phyloP scores from a whole-genome alignment of 2,113 vertebrate species.

The Cottus gobio region DNA sequence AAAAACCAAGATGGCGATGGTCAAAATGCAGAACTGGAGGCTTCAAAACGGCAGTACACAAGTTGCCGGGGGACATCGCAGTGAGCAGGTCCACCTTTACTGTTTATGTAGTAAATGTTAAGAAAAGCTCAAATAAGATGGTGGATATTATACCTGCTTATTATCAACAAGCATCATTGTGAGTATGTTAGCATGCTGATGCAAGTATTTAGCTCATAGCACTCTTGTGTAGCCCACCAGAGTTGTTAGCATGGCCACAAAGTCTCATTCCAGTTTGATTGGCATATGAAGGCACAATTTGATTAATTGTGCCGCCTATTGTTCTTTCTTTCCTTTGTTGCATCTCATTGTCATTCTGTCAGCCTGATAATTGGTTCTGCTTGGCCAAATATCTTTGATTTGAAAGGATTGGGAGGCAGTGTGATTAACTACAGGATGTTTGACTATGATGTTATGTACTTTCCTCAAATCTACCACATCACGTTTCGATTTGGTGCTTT shows the following conservation, averaged over 20 bases:
- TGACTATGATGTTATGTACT: conserved; percentile 29
- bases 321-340: neutral
- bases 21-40: no score
- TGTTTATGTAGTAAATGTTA: no score
- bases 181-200: neutral
- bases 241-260: neutral
- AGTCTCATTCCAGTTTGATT: neutral
- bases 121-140: no score
- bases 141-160: neutral
- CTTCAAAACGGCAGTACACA: no score
- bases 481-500: conserved; percentile 30
- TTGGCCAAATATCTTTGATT: neutral
- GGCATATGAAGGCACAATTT: neutral
- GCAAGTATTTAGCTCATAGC: neutral
- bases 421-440: conserved; percentile 11
- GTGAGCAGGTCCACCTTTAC: no score
- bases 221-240: neutral
- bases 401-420: neutral
- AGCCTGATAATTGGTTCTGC: neutral
- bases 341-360: conserved; percentile 1
- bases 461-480: conserved; percentile 33
- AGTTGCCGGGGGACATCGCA: no score
- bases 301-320: neutral
- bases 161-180: neutral
- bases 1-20: no score